Percentiles rank a stretch among this genome's conserved stretches.
Conservation (phyloP, 2,888 invertebrate genomes). For the Dioctria linearis region DNA sequence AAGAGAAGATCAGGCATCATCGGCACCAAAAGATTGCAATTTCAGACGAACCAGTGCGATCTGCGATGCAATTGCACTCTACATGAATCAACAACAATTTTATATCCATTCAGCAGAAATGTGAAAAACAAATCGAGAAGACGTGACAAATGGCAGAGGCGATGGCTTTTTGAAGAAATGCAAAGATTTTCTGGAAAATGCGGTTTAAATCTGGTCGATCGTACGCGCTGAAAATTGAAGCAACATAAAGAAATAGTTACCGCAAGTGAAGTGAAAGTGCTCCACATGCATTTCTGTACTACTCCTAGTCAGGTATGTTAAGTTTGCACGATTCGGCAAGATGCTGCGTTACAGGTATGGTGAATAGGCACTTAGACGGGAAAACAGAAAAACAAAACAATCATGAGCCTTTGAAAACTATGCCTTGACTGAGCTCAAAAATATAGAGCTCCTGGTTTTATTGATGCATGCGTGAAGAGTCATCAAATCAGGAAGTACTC, state of each 20-base stretch:
- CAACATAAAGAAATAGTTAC: slow-evolving; percentile 10
- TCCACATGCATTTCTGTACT: slow-evolving; percentile 13
- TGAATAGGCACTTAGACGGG: neutral
- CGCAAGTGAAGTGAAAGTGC: slow-evolving; percentile 50
- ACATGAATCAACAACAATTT: neutral
- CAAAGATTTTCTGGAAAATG: slow-evolving; percentile 23
- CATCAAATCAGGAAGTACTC: slow-evolving; percentile 25
- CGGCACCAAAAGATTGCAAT: slow-evolving; percentile 24
- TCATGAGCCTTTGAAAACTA: slow-evolving; percentile 2
- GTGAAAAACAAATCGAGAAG: slow-evolving; percentile 40
- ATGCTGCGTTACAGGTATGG: slow-evolving; percentile 40
- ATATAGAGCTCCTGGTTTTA: slow-evolving; percentile 26
- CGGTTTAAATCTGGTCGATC: slow-evolving; percentile 21
- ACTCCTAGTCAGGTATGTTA: slow-evolving; percentile 33
- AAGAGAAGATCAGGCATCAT: slow-evolving; percentile 16
- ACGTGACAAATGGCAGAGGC: slow-evolving; percentile 38
- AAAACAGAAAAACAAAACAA: neutral
- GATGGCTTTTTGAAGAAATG: slow-evolving; percentile 47
- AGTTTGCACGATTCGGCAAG: slow-evolving; percentile 37
- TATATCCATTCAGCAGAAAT: neutral
- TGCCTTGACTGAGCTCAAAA: slow-evolving; percentile 9
- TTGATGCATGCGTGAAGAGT: slow-evolving; percentile 19
- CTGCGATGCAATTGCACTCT: slow-evolving; percentile 4
- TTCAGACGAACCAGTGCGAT: slow-evolving; percentile 20
- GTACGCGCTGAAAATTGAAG: slow-evolving; percentile 21